Evolutionary conservation across 1,140 invertebrate genomes (phyloP), one percentile per base, ranked within the genome.

Genomic region (Caenorhabditis tropicalis): DNA sequence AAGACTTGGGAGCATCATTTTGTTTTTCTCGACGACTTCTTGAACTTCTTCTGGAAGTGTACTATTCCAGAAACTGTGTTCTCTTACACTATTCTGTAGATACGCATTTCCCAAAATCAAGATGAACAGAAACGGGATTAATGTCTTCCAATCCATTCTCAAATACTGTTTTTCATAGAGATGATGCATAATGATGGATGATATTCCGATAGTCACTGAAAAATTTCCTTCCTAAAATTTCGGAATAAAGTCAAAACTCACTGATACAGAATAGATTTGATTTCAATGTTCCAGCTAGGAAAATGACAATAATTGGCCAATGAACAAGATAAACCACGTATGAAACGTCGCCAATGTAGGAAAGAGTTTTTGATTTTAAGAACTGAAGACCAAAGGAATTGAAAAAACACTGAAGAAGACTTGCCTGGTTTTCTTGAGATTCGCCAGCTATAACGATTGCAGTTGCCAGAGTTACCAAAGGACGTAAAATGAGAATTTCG

Each of bases 321-420:
- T 74, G 65, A 27, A 74, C 65, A 7, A 82, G 58, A 33, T 82
- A 82, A 5, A 82, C n/a, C 15, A 46, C 48, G 43, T 82, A 82
- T 12, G 82, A 82, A 49, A 82, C 33, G 19, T 70, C 82, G 4
- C 82, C 82, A 74, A 82, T 49, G 56, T 82, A 48, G 4, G 24
- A 21, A 0, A 74, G 21, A 43, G 21, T 74, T 27, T 21, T 74
- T 0, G 36, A 74, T 74, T 74, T 39, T 21, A 74, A 46, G 19
- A 74, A 43, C 36, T 74, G 2, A 65, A 65, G 12, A 0, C 33
- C 16, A 27, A 36, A 16, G 33, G 2, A 5, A 15, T 36, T 19
- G 33, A 16, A 36, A 65, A 36, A 36, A 1, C 10, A 27, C 24
- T 58, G 1, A 36, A 33, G n/a, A 19, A 36, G 29, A 43, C 5